These are phyloP conservation scores for Glandiceps talaboti DNA, from an alignment of 53 echinoderm and acorn worm genomes.

Conservation along the genomic window DNA sequence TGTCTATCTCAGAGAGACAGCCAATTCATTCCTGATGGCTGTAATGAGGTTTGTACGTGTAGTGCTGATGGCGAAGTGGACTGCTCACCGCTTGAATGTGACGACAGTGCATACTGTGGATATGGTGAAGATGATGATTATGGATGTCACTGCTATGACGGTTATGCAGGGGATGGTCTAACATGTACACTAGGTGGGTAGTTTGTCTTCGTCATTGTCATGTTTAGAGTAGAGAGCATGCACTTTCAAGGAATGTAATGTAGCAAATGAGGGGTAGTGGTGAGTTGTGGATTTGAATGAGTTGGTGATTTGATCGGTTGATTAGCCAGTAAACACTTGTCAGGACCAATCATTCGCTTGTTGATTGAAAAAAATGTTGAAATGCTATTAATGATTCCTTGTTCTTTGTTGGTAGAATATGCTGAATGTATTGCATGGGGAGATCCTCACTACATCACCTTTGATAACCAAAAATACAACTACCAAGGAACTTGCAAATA, in stretches of 20 bases:
- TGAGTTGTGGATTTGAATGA: too few relatives aligned
- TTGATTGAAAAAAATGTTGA: too few relatives aligned
- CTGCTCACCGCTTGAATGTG: neutral
- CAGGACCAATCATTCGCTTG: too few relatives aligned
- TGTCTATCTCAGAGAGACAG: too few relatives aligned
- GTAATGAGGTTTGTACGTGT: neutral
- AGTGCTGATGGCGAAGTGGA: neutral
- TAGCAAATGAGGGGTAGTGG: too few relatives aligned
- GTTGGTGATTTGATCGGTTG: too few relatives aligned
- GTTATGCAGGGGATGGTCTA: slow-evolving; percentile 31
- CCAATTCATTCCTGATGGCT: neutral
- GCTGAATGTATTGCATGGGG: slow-evolving; percentile 16
- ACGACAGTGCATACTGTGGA: neutral
- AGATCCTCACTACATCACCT: slow-evolving; percentile 10
- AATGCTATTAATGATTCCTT: too few relatives aligned
- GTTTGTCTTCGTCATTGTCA: too few relatives aligned
- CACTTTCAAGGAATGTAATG: too few relatives aligned
- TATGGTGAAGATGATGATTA: slow-evolving; percentile 6
- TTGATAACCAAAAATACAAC: slow-evolving; percentile 4
- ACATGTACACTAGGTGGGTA: too few relatives aligned
- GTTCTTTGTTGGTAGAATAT: neutral
- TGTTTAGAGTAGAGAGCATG: too few relatives aligned
- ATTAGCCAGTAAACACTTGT: too few relatives aligned
- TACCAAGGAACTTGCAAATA: slow-evolving; percentile 12
- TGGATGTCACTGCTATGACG: slow-evolving; percentile 51